phyloP scores from a whole-genome alignment of 2,797 vertebrate species.

The Pseudomugil gertrudae region DNA sequence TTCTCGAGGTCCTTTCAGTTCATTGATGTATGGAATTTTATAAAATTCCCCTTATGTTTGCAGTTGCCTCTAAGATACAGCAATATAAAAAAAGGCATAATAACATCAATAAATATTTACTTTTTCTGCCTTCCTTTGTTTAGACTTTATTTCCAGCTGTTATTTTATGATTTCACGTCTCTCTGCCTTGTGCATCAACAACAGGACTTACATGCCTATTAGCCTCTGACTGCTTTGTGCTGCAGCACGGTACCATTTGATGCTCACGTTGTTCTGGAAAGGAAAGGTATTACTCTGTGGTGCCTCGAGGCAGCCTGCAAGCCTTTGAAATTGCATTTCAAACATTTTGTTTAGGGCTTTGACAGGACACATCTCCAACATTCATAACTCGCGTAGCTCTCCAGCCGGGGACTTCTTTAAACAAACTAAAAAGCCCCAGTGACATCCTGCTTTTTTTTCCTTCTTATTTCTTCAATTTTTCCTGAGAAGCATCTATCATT shows the following conservation, averaged over 20 bases:
- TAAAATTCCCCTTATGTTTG: not conserved
- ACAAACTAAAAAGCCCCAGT: constrained; percentile 53
- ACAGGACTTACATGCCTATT: constrained; percentile 38
- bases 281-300: constrained; percentile 48
- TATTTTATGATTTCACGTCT: constrained; percentile 15
- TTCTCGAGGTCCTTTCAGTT: not conserved
- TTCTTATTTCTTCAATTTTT: constrained; percentile 6
- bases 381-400: constrained; percentile 35
- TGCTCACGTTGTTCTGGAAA: constrained; percentile 39
- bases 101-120: not conserved
- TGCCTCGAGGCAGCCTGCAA: constrained; percentile 52
- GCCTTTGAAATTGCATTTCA: constrained; percentile 70
- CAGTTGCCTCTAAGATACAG: not conserved
- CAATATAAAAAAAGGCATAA: not conserved
- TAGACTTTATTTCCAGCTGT: not conserved
- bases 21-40: not conserved
- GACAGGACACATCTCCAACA: constrained; percentile 57
- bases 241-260: constrained; percentile 39
- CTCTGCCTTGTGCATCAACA: constrained; percentile 26
- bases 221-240: constrained; percentile 52
- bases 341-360: constrained; percentile 66
- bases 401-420: constrained; percentile 35
- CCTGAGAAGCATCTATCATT: constrained; percentile 37
- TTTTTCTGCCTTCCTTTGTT: not conserved
- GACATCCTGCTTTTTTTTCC: constrained; percentile 35